Percentiles rank a stretch among this genome's conserved stretches.
Conservation (phyloP, 2,113 vertebrate genomes). For the Rhegmatorhina hoffmannsi region DNA sequence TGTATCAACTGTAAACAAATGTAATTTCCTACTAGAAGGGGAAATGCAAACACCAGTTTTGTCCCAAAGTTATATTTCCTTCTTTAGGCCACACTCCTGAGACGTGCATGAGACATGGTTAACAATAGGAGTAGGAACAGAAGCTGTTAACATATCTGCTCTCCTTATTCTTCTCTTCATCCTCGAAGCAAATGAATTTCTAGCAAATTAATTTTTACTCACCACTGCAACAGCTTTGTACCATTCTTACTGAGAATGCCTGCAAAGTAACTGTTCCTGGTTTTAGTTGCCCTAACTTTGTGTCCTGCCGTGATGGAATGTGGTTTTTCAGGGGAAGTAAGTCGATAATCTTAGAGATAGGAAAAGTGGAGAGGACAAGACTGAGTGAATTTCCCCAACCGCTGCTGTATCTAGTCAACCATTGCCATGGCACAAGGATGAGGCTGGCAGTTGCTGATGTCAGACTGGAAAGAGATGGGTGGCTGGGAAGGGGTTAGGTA, state of each 20-base stretch:
- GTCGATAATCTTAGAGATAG: neutral
- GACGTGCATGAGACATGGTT: neutral
- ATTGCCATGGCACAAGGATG: neutral
- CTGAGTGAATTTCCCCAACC: rapidly evolving
- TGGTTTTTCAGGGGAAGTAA: neutral
- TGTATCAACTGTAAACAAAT: neutral
- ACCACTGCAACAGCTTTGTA: neutral
- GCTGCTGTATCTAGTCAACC: neutral
- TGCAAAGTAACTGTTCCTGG: neutral
- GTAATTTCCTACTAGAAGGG: neutral
- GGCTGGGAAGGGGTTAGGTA: neutral
- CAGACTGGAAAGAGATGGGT: neutral
- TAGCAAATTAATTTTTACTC: neutral
- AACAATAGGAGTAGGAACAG: rapidly evolving
- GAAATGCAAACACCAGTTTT: neutral
- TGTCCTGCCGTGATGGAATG: rapidly evolving
- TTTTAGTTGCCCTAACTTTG: neutral
- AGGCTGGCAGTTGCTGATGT: neutral
- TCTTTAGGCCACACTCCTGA: neutral
- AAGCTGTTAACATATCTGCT: neutral
- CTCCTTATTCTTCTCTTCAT: neutral
- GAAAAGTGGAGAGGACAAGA: neutral
- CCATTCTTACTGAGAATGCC: neutral
- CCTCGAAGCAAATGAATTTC: neutral
- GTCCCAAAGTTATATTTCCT: neutral